These are phyloP conservation scores for Melopsittacus undulatus DNA, from an alignment of 2,797 vertebrate genomes.

Conservation along the genomic window DNA sequence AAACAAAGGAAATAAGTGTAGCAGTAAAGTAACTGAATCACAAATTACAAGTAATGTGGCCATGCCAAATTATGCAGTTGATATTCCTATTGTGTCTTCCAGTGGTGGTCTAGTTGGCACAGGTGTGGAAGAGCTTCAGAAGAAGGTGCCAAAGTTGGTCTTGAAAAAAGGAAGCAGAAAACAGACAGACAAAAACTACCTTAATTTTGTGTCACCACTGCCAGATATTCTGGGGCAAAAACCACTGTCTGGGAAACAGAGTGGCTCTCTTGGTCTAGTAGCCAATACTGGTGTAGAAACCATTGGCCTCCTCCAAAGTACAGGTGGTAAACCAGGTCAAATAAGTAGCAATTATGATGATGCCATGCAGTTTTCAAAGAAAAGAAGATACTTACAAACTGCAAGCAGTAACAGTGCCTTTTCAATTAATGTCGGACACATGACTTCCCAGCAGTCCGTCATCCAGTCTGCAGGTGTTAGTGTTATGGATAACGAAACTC, in stretches of 20 bases:
- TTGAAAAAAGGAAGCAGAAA: conserved; percentile 94
- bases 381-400: conserved; percentile 94
- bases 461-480: conserved; percentile 91
- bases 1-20: conserved; percentile 87
- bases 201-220: conserved; percentile 84
- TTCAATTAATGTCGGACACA: conserved; percentile 87
- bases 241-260: conserved; percentile 85
- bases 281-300: conserved; percentile 82
- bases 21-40: conserved; percentile 85
- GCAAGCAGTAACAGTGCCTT: conserved; percentile 91
- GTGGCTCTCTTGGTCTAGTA: conserved; percentile 83
- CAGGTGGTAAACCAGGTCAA: conserved; percentile 86
- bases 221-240: conserved; percentile 87
- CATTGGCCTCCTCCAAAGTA: conserved; percentile 88
- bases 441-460: conserved; percentile 88
- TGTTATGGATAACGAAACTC: conserved; percentile 88
- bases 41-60: conserved; percentile 81
- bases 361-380: conserved; percentile 99
- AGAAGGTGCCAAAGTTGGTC: conserved; percentile 90
- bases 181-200: conserved; percentile 86
- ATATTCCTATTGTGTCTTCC: conserved; percentile 86
- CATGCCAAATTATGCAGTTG: conserved; percentile 89
- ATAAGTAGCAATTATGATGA: conserved; percentile 96
- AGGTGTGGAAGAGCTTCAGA: conserved; percentile 82
- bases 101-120: conserved; percentile 82